These are phyloP conservation scores for Montipora efflorescens DNA, from an alignment of 64 coral and sea anemone species.

Conservation along the genomic window DNA sequence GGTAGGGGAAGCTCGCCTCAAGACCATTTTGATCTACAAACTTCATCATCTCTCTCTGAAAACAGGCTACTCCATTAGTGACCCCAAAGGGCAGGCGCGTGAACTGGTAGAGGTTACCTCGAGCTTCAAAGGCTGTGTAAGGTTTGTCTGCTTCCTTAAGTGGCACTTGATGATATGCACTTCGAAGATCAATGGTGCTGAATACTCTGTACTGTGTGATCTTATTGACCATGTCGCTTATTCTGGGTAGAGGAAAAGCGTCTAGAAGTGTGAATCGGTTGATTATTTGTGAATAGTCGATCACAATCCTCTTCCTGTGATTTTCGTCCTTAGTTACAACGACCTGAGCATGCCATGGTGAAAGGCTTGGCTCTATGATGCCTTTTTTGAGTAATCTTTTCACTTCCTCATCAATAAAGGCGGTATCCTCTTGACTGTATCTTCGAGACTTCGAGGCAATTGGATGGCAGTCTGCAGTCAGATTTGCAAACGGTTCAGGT, in stretches of 20 bases:
- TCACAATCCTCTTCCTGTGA: conserved; percentile 64
- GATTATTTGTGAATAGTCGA: conserved; percentile 71
- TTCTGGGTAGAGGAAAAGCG: conserved; percentile 52
- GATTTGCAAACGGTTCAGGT: not conserved
- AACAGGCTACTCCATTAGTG: conserved; percentile 78
- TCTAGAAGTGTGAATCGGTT: conserved; percentile 72
- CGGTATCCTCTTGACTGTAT: conserved; percentile 54
- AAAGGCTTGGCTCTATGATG: conserved; percentile 67
- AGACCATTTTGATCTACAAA: conserved; percentile 56
- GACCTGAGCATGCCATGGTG: conserved; percentile 70
- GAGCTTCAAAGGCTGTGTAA: conserved; percentile 68
- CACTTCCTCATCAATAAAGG: conserved; percentile 70
- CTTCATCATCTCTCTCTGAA: conserved; percentile 86
- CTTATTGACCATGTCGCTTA: conserved; percentile 54
- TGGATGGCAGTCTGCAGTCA: conserved; percentile 60
- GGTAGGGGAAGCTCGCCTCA: no score
- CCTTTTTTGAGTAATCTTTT: conserved; percentile 66
- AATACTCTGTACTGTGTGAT: conserved; percentile 71
- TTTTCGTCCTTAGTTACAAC: conserved; percentile 81
- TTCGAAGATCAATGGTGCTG: conserved; percentile 51
- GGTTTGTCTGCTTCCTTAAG: conserved; percentile 38
- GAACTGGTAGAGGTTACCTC: conserved; percentile 67
- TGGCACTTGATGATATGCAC: conserved; percentile 71
- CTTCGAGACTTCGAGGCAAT: conserved; percentile 55
- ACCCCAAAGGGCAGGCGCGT: conserved; percentile 66